phyloP scores from a whole-genome alignment of 2,888 invertebrate species.

The Buathra laborator region DNA sequence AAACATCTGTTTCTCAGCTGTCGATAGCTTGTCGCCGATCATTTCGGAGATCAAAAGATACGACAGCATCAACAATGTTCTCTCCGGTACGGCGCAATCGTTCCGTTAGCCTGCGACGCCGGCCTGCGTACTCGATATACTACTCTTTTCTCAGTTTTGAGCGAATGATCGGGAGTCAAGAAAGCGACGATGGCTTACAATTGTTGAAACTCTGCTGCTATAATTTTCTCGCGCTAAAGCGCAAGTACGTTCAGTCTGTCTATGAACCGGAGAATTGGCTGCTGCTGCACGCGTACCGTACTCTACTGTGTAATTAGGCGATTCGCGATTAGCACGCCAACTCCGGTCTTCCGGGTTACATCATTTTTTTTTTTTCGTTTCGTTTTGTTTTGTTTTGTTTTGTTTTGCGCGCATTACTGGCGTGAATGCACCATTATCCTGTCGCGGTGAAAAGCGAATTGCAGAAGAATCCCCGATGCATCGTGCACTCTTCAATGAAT shows the following conservation, averaged over 20 bases:
- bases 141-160: background rate
- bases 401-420: background rate
- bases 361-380: slow-evolving; percentile 29
- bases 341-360: slow-evolving; percentile 45
- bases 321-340: slow-evolving; percentile 52
- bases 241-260: slow-evolving; percentile 4
- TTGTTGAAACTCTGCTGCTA: background rate
- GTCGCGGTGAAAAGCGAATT: slow-evolving; percentile 22
- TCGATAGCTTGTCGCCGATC: slow-evolving; percentile 55
- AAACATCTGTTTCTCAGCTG: slow-evolving; percentile 68
- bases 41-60: slow-evolving; percentile 53
- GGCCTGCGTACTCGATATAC: background rate
- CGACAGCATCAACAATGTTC: slow-evolving; percentile 9
- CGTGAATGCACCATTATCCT: slow-evolving; percentile 31
- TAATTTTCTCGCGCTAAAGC: slow-evolving; percentile 5
- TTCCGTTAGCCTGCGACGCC: background rate
- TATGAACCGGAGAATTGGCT: background rate
- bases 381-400: background rate
- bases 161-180: background rate
- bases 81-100: background rate
- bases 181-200: background rate
- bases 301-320: slow-evolving; percentile 40
- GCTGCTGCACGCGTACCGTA: slow-evolving; percentile 21
- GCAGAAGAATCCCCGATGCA: background rate
- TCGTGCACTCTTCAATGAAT: background rate